Evolutionary conservation across 2,888 invertebrate genomes (phyloP).

Genomic region (Ganaspis brasiliensis): DNA sequence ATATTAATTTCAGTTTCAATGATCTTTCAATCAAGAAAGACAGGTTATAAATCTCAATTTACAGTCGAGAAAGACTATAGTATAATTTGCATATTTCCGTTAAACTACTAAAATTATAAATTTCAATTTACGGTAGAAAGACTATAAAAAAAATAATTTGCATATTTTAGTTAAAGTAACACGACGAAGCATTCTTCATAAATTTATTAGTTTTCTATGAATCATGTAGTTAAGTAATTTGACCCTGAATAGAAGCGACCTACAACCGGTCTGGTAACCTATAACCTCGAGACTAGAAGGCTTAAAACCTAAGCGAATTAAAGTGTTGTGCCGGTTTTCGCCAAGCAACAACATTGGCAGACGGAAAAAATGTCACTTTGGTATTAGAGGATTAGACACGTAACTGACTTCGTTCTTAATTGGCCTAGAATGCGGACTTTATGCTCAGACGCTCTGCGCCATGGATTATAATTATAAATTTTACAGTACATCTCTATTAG

Average conservation of each 20-base stretch:
- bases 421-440: slow-evolving; percentile 63
- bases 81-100: too few species aligned
- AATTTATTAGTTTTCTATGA: slow-evolving; percentile 18
- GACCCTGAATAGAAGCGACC: slow-evolving; percentile 20
- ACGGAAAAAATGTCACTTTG: slow-evolving; percentile 51
- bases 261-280: slow-evolving; percentile 27
- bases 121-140: not conserved
- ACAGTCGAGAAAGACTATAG: too few species aligned
- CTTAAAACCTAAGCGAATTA: slow-evolving; percentile 65
- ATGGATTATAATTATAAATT: slow-evolving; percentile 7
- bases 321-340: slow-evolving; percentile 59
- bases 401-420: slow-evolving; percentile 60
- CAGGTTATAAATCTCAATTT: too few species aligned
- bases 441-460: not conserved
- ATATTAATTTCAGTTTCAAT: too few species aligned
- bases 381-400: slow-evolving; percentile 59
- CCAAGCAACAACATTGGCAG: slow-evolving; percentile 25
- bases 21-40: too few species aligned
- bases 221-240: slow-evolving; percentile 1
- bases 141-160: not conserved
- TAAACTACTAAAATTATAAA: too few species aligned
- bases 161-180: not conserved
- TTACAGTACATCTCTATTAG: slow-evolving; percentile 16
- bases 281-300: slow-evolving; percentile 45
- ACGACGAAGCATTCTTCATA: not conserved